These are phyloP conservation scores for Bubo scandiacus DNA, from an alignment of 2,113 vertebrate genomes.

Conservation along the genomic window DNA sequence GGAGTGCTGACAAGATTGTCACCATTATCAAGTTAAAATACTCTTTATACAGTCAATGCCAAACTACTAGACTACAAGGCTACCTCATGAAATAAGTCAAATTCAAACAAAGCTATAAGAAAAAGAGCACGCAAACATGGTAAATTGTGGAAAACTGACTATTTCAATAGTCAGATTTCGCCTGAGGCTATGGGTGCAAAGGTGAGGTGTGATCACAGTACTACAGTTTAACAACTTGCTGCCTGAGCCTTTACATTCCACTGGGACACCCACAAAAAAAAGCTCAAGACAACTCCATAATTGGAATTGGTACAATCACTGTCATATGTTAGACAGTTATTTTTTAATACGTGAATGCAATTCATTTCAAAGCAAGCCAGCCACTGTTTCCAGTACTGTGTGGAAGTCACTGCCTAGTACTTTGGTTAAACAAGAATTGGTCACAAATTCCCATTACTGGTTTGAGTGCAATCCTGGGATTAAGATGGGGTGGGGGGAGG, in stretches of 20 bases:
- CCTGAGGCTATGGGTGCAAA: neutral
- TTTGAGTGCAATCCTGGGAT: neutral
- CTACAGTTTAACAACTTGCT: neutral
- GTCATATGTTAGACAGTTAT: neutral
- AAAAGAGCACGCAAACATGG: neutral
- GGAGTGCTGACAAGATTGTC: neutral
- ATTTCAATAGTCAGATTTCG: neutral
- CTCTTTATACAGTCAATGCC: neutral
- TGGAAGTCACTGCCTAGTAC: neutral
- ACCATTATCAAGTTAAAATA: neutral
- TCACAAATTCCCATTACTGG: neutral
- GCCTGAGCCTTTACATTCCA: neutral
- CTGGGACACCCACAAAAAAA: neutral
- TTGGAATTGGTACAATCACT: neutral
- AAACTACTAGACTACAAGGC: neutral
- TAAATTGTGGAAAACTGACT: neutral
- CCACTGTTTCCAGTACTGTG: neutral
- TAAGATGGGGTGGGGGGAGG: fast-evolving
- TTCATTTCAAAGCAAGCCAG: neutral
- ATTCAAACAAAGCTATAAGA: neutral
- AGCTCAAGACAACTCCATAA: neutral
- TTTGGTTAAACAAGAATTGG: neutral
- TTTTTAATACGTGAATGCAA: neutral
- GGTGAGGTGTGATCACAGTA: neutral
- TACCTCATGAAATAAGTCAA: neutral